Conservation (phyloP, 2,888 invertebrate genomes). For the Perdita meconis region DNA sequence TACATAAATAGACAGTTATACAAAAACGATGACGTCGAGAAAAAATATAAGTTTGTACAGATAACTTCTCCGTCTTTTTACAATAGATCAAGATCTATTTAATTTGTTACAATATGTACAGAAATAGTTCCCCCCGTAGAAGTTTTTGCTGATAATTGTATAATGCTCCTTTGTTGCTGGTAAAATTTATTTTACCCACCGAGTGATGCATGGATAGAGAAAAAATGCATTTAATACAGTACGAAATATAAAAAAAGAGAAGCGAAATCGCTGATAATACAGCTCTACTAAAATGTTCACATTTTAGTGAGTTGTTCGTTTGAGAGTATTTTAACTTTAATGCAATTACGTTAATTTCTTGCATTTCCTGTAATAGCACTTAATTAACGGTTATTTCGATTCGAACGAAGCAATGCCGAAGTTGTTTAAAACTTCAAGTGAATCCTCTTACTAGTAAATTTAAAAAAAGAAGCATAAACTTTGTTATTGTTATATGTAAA, state of each 20-base stretch:
- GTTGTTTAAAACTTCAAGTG: neutral
- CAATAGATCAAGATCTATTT: neutral
- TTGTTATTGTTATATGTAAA: neutral
- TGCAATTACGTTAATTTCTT: neutral
- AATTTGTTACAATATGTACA: slow-evolving; percentile 1
- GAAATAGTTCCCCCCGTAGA: neutral
- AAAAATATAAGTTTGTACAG: neutral
- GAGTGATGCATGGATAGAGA: neutral
- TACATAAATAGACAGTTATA: neutral
- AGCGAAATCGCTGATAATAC: neutral
- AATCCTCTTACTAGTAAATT: neutral
- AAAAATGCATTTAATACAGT: slow-evolving; percentile 11
- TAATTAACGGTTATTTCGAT: neutral
- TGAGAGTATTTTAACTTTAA: neutral
- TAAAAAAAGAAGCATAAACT: slow-evolving; percentile 1
- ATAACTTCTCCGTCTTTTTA: slow-evolving; percentile 4
- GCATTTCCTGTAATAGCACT: slow-evolving; percentile 1
- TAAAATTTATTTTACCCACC: neutral
- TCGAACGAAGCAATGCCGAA: neutral
- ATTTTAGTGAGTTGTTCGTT: slow-evolving; percentile 9
- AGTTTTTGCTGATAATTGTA: neutral
- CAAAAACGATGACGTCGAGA: too few species aligned
- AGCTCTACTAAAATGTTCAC: neutral
- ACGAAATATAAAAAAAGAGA: neutral
- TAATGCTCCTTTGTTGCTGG: neutral